phyloP scores from a whole-genome alignment of 2,113 vertebrate genomes.

The Limnothrissa miodon region DNA sequence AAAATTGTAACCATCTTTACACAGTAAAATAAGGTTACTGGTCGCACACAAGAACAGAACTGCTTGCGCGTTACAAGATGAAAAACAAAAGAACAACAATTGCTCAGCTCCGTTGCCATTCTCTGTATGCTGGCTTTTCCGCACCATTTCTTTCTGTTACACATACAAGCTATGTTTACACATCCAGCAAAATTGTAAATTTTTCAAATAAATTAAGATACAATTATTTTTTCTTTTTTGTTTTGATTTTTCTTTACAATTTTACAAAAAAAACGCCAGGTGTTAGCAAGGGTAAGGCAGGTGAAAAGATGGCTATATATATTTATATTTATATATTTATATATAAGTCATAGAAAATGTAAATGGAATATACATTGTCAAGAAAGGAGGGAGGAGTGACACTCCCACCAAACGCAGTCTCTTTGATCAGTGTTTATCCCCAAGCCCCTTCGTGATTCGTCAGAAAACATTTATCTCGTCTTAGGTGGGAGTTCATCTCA shows the following conservation, averaged over 20 bases:
- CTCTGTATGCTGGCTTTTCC: slow-evolving; percentile 86
- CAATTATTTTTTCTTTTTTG: slow-evolving; percentile 70
- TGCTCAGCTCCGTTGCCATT: slow-evolving; percentile 91
- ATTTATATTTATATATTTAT: neutral
- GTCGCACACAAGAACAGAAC: slow-evolving; percentile 99
- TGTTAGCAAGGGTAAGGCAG: slow-evolving; percentile 91
- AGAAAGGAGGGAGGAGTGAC: neutral
- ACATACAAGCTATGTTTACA: slow-evolving; percentile 96
- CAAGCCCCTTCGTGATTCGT: neutral
- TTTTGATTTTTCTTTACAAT: slow-evolving; percentile 51
- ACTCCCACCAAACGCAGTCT: slow-evolving; percentile 2
- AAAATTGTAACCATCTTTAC: slow-evolving; percentile 99
- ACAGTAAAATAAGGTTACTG: slow-evolving; percentile 99
- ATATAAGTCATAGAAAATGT: slow-evolving; percentile 35
- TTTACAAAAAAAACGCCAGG: slow-evolving; percentile 77
- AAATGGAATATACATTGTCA: slow-evolving; percentile 61
- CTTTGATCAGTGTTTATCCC: neutral
- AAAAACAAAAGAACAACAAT: slow-evolving; percentile 68
- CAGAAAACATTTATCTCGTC: neutral
- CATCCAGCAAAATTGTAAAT: slow-evolving; percentile 87
- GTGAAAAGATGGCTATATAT: slow-evolving; percentile 81
- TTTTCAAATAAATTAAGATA: slow-evolving; percentile 96
- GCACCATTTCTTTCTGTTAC: slow-evolving; percentile 86
- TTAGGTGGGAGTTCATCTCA: neutral
- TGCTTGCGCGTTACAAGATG: slow-evolving; percentile 86